Evolutionary conservation across 2,113 vertebrate genomes (phyloP).

Genomic region (Forbesichthys agassizii): DNA sequence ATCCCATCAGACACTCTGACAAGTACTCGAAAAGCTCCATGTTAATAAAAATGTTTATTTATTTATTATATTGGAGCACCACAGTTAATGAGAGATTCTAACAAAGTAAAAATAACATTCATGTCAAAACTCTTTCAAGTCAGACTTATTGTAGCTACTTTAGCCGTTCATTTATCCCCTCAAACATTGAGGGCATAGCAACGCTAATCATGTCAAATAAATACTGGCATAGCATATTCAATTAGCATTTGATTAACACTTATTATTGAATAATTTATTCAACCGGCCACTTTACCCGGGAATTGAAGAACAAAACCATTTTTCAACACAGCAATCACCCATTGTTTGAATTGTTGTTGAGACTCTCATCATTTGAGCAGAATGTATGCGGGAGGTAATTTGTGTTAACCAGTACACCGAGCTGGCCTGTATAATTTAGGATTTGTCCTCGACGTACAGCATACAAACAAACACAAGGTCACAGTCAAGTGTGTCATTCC

Average conservation of each 20-base stretch:
- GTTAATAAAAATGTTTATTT: background rate
- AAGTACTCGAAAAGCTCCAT: background rate
- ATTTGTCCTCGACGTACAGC: background rate
- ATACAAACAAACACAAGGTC: conserved; percentile 15
- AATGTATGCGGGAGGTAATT: no score
- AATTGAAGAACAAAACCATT: no score
- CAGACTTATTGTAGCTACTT: background rate
- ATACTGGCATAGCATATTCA: conserved; percentile 8
- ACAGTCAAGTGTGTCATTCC: conserved; percentile 1
- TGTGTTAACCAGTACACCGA: background rate
- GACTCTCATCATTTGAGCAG: no score
- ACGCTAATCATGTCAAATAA: background rate
- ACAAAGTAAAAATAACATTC: background rate
- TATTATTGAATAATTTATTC: no score
- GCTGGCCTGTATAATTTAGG: background rate
- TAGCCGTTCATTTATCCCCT: background rate
- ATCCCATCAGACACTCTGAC: background rate
- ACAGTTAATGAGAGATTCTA: background rate
- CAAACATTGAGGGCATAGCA: background rate
- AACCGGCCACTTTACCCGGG: no score
- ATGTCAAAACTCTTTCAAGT: background rate
- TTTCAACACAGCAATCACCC: no score
- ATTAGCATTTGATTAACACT: background rate
- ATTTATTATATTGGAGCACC: background rate
- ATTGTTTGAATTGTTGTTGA: no score